A percentile compares a stretch with the other conserved stretches of the same genome.
Evolutionary conservation across 1,140 invertebrate genomes (phyloP).

Genomic region (Cheumatopsyche charites): DNA sequence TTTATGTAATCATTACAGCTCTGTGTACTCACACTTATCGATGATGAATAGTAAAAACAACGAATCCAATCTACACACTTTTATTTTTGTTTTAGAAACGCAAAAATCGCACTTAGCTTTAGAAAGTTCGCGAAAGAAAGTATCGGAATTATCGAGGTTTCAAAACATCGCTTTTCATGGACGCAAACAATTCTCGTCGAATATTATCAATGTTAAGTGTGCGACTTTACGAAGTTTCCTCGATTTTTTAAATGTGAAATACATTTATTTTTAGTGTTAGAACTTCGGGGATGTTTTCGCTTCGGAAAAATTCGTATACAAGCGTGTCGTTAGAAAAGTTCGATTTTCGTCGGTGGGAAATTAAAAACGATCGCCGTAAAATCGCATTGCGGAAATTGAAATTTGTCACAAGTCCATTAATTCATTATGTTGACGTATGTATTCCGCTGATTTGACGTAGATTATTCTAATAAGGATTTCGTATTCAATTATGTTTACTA

Average conservation of each 20-base stretch:
- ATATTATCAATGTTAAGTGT: no score
- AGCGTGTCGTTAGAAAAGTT: neutral
- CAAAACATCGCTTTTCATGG: conserved; percentile 5
- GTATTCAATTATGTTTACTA: conserved; percentile 25
- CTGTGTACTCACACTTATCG: no score
- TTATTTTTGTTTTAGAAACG: neutral
- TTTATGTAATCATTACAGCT: neutral
- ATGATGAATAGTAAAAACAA: conserved; percentile 4
- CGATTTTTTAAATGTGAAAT: no score
- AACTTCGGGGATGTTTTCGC: no score
- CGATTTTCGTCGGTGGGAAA: neutral
- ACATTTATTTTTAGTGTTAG: no score
- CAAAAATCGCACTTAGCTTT: neutral
- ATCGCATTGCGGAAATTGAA: neutral
- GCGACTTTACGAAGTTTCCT: no score
- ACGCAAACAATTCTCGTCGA: conserved; percentile 4
- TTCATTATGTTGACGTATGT: conserved; percentile 1
- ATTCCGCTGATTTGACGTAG: neutral
- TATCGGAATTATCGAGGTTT: conserved; percentile 13
- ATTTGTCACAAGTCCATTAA: neutral
- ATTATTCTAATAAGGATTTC: conserved; percentile 17
- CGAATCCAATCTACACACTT: neutral
- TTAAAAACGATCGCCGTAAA: neutral
- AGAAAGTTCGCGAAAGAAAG: neutral
- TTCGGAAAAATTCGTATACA: no score